A percentile compares a stretch with the other conserved stretches of the same genome.
Evolutionary conservation across 1,140 invertebrate species (phyloP).

Genomic region (Linepithema humile): DNA sequence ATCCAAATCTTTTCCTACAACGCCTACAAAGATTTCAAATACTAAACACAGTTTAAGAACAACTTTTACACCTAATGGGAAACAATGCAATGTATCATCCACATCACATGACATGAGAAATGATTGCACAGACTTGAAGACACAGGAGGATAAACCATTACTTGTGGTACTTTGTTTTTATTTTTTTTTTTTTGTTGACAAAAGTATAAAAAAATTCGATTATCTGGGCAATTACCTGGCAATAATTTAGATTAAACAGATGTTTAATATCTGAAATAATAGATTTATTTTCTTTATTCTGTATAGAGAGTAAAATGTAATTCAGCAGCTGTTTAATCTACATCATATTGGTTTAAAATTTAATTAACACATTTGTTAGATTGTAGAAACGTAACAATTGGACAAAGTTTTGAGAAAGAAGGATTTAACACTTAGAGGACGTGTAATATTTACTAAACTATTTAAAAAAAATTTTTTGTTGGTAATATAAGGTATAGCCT

Average conservation of each 20-base stretch:
- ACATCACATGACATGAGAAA: slow-evolving; percentile 53
- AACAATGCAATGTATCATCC: slow-evolving; percentile 49
- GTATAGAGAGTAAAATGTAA: not conserved
- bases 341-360: no score
- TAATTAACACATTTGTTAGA: no score
- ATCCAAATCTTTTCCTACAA: slow-evolving; percentile 66
- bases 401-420: no score
- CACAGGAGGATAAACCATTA: slow-evolving; percentile 70
- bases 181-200: slow-evolving; percentile 60
- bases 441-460: not conserved
- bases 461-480: not conserved
- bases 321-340: no score
- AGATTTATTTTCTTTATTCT: slow-evolving; percentile 15
- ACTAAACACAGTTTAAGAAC: slow-evolving; percentile 54
- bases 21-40: slow-evolving; percentile 69
- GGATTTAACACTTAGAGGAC: not conserved
- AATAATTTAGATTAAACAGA: no score
- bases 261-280: no score
- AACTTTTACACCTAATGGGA: slow-evolving; percentile 45
- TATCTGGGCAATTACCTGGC: no score
- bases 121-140: slow-evolving; percentile 54
- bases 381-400: no score
- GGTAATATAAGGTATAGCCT: no score
- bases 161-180: slow-evolving; percentile 71
- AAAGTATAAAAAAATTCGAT: slow-evolving; percentile 34